These are phyloP conservation scores for Rotaria sp. DNA, from an alignment of 2,888 invertebrate species.

Conservation along the genomic window DNA sequence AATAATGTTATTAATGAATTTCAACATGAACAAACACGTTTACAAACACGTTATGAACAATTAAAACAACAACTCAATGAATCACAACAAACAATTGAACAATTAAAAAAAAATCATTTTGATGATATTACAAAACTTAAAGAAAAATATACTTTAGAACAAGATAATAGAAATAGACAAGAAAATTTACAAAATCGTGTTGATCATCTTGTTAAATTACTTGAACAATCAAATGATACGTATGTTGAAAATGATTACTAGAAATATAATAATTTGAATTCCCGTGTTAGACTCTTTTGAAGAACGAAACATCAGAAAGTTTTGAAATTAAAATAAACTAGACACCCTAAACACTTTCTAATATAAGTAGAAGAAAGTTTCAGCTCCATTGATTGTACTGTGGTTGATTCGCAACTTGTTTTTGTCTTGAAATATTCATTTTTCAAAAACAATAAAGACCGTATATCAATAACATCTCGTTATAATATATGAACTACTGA, in stretches of 20 bases:
- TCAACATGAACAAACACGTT: constrained; percentile 25
- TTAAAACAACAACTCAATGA: constrained; percentile 20
- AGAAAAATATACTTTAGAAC: background rate
- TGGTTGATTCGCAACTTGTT: no score
- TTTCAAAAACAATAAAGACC: no score
- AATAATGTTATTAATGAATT: constrained; percentile 20
- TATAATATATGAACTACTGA: no score
- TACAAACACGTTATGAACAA: constrained; percentile 13
- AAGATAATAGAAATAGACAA: background rate
- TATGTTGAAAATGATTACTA: background rate
- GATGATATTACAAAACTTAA: background rate
- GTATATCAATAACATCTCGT: no score
- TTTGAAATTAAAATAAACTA: no score
- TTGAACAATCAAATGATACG: background rate
- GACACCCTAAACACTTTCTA: no score
- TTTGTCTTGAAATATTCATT: no score
- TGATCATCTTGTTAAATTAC: constrained; percentile 10
- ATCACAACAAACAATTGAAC: background rate
- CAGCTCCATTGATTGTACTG: no score
- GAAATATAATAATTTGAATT: no score
- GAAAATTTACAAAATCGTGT: constrained; percentile 15
- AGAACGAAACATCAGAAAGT: no score
- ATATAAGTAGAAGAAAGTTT: no score
- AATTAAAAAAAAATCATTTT: background rate
- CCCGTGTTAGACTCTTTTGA: no score